phyloP scores from a whole-genome alignment of 2,888 invertebrate species.

The Platypus cylindrus region DNA sequence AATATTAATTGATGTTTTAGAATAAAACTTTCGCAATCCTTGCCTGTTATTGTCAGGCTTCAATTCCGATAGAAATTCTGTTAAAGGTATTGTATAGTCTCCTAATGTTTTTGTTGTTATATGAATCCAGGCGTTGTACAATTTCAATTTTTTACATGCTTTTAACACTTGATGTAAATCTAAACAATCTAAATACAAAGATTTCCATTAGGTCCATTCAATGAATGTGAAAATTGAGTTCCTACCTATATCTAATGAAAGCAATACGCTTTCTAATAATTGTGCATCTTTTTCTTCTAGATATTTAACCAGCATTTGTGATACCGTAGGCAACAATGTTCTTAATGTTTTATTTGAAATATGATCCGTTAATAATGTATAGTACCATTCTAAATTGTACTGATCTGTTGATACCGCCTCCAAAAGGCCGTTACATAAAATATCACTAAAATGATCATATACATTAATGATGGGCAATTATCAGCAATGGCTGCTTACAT shows the following conservation, averaged over 20 bases:
- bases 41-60: conserved; percentile 42
- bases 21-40: conserved; percentile 4
- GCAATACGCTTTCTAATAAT: conserved; percentile 55
- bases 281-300: conserved; percentile 46
- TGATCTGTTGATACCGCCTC: conserved; percentile 42
- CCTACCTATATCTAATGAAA: conserved; percentile 53
- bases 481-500: conserved; percentile 34
- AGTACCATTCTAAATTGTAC: conserved; percentile 38
- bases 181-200: conserved; percentile 38
- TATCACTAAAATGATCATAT: conserved; percentile 33
- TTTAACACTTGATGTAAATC: conserved; percentile 60
- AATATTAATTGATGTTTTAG: too few relatives aligned
- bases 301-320: conserved; percentile 59
- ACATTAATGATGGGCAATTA: neutral
- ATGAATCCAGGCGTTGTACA: conserved; percentile 61
- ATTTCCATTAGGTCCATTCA: neutral
- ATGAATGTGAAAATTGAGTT: neutral
- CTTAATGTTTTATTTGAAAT: conserved; percentile 51
- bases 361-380: conserved; percentile 58
- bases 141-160: conserved; percentile 40
- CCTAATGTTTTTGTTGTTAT: conserved; percentile 63
- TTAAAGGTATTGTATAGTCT: conserved; percentile 63
- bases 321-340: conserved; percentile 52
- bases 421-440: conserved; percentile 52
- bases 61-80: conserved; percentile 48